Evolutionary conservation across 2,888 invertebrate species (phyloP), one percentile per base, ranked within the genome.

Genomic region (Parnassius mnemosyne): DNA sequence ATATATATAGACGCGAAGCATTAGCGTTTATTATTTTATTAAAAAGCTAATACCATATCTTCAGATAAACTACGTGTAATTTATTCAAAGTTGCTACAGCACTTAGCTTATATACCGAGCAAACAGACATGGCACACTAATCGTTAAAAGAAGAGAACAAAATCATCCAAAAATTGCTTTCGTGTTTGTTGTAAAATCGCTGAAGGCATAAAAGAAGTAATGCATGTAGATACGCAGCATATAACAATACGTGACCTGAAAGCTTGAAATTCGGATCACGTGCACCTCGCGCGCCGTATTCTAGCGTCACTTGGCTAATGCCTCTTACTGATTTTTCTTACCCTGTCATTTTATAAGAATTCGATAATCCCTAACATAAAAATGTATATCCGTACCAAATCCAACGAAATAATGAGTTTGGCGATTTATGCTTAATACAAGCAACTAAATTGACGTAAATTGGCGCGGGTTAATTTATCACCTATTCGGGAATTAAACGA

Each of bases 241-340:
- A 71, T 71, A 69, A 63, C 65, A 65, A 70, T 72, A 69, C 76
- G 75, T 76, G 75, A 76, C 73, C 60, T 62, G 76, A 71, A 75
- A 73, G 65, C 47, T 10, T 41, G n/a, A 10, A 47, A 60, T 49
- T 56, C 56, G 62, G 63, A 57, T 65, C 46, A 61, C 61, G 60
- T 41, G 58, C 55, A 34, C 49, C 50, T 46, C 44, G 53, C 58
- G 34, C 51, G 47, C 47, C 20, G 25, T 50, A 63, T 63, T 58
- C 44, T 51, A 60, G 41, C 49, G 13, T 12, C 42, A 46, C 52
- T 51, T 43, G n/a, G 46, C 42, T 57, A 56, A 63, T 55, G 53
- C 42, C 46, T 49, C 47, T 51, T 41, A 52, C 59, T 47, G 59
- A 55, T 55, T 59, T 53, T 63, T 52, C 55, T 46, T 57, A 52